Base-by-base conservation (phyloP, 2,113 vertebrate species). In the Eidolon helvum region DNA sequence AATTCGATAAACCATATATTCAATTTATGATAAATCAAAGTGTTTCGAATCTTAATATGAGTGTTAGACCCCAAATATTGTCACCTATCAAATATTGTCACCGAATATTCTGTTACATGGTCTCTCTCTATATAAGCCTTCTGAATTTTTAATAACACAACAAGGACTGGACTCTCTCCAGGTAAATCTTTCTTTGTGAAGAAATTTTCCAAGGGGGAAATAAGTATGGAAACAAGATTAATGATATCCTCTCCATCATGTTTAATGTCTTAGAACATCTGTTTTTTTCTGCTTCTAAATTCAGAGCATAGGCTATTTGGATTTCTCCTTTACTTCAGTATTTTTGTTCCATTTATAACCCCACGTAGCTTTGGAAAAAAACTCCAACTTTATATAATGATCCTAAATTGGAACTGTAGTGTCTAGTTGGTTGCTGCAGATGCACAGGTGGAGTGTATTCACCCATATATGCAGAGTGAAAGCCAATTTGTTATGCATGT, bases 1-100 rank as follows among this genome's bases (percentile, higher is more conserved):
- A 85, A 71, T 97, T 97, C 97, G 72, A 86, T 95, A 97, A 96
- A 40, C n/a, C 83, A 74, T 68, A 66, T 92, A 35, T 43, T 82
- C 92, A 69, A 79, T 65, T 66, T 91, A 72, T 80, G 87, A 93
- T 84, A 59, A 65, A 55, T 48, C 43, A 92, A 89, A 97, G 40
- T 38, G 65, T 65, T 93, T 97, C 74, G 72, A 75, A 92, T 91
- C 53, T 97, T 97, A 90, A 87, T 85, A 87, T 87, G 45, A 40
- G 12, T 83, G 82, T 92, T 93, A 89, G 43, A 91, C 33, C 50
- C 68, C 77, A 78, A 83, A 88, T 24, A 72, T 72, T 57, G 10
- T 4, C 18, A 33, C 4, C 22, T 87, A 33, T 18, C 24, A 11
- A 75, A 21, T 1, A 74, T 75, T 59, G 71, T 16, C 45, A 95